Conservation (phyloP, 2,113 vertebrate species). For the Syngnathus floridae region DNA sequence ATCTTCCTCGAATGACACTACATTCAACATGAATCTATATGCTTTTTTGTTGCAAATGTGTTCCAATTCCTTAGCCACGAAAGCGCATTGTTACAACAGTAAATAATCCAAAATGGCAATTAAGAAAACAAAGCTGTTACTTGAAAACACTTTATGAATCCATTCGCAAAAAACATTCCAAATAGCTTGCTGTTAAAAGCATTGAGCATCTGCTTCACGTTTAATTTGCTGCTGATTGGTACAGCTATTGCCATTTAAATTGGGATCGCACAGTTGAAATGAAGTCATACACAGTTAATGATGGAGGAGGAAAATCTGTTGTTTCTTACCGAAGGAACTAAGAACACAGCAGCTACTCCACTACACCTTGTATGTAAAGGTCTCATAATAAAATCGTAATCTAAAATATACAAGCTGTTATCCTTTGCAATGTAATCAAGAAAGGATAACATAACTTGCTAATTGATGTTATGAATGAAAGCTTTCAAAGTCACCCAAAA, state of each 20-base stretch:
- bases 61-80: not conserved
- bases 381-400: not conserved
- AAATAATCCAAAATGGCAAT: not conserved
- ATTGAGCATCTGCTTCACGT: not conserved
- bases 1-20: not conserved
- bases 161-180: not conserved
- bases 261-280: not conserved
- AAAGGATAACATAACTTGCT: too few relatives aligned
- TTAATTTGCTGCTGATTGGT: not conserved
- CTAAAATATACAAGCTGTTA: too few relatives aligned
- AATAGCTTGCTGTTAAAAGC: not conserved
- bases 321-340: not conserved
- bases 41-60: not conserved
- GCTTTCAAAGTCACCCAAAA: too few relatives aligned
- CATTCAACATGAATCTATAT: not conserved
- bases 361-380: not conserved
- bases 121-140: not conserved
- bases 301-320: not conserved
- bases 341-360: too few relatives aligned
- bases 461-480: too few relatives aligned
- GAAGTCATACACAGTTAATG: not conserved
- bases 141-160: not conserved
- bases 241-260: not conserved
- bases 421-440: too few relatives aligned
- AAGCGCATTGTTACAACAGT: not conserved